Base-by-base conservation (phyloP, 2,113 vertebrate species). In the Progne subis region DNA sequence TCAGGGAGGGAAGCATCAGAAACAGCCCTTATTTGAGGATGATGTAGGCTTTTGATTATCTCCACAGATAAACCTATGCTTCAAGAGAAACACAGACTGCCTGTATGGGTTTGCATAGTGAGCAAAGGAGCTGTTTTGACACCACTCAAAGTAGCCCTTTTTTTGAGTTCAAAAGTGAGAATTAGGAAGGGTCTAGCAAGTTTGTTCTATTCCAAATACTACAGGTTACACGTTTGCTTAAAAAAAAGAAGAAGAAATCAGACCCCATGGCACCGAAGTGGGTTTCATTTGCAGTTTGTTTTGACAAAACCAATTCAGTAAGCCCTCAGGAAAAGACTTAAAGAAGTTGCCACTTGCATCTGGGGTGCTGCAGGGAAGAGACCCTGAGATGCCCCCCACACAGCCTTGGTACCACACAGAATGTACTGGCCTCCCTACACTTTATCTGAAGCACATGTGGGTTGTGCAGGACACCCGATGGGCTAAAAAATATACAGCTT, bases 31-130 rank as follows among this genome's bases (percentile, higher is more conserved):
- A 95, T 82, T 81, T 82, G 82, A 79, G 80, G 75, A 80, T 91
- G 88, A 88, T 94, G 92, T 60, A 88, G 90, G 43, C 76, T 88
- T 90, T 75, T 90, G 91, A 97, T 96, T 93, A 94, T 94, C 96
- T 94, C 75, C 43, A 9, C 39, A 84, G 92, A 92, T 90, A 96
- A 92, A 68, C 63, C 64, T 12, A 15, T 28, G 63, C 82, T 91
- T 95, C 92, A 93, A 64, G 68, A 92, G 70, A 80, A 95, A 90
- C 41, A 47, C 56, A 86, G 34, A 9, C 56, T 75, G 90, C 47
- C 65, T 1, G 2, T 23, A 74, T 11, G 29, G 49, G 78, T 92
- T 85, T 68, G 57, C 25, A 67, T 3, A 72, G 52, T 0, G 9
- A 84, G 88, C 72, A 82, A 80, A 86, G 41, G 77, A 81, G 39